Conservation (phyloP, 2,113 vertebrate species). For the Sebastes schlegelii region DNA sequence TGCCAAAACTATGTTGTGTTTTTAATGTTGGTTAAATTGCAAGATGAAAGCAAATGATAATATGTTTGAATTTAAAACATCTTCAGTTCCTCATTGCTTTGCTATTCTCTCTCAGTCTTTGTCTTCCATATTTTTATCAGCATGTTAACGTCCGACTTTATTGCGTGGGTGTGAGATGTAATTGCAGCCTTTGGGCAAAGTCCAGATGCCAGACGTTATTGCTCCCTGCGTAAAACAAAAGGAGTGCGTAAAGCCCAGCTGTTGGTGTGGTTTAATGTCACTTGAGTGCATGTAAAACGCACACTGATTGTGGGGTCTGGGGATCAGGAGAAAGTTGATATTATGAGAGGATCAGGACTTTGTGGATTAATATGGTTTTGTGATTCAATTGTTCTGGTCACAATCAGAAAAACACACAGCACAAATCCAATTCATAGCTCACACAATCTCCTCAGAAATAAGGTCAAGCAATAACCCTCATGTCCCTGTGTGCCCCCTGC, state of each 20-base stretch:
- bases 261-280: conserved; percentile 58
- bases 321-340: conserved; percentile 31
- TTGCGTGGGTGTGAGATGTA: conserved; percentile 66
- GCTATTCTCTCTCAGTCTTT: background rate
- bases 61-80: background rate
- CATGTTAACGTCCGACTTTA: conserved; percentile 57
- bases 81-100: background rate
- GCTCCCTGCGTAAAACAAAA: conserved; percentile 68
- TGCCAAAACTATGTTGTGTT: background rate
- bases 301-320: background rate
- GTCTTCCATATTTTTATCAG: conserved; percentile 14
- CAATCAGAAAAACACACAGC: background rate
- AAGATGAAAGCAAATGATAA: background rate
- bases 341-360: background rate
- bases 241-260: conserved; percentile 68
- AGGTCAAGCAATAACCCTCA: conserved; percentile 30
- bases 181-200: conserved; percentile 74
- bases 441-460: conserved; percentile 22
- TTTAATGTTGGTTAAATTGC: background rate
- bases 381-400: background rate
- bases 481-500: conserved; percentile 44
- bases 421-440: conserved; percentile 13
- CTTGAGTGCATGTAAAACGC: conserved; percentile 23
- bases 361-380: conserved; percentile 26
- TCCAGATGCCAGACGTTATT: conserved; percentile 70